Evolutionary conservation across 2,113 vertebrate species (phyloP), one percentile per base, ranked within the genome.

Genomic region (Mystacornis crossleyi): DNA sequence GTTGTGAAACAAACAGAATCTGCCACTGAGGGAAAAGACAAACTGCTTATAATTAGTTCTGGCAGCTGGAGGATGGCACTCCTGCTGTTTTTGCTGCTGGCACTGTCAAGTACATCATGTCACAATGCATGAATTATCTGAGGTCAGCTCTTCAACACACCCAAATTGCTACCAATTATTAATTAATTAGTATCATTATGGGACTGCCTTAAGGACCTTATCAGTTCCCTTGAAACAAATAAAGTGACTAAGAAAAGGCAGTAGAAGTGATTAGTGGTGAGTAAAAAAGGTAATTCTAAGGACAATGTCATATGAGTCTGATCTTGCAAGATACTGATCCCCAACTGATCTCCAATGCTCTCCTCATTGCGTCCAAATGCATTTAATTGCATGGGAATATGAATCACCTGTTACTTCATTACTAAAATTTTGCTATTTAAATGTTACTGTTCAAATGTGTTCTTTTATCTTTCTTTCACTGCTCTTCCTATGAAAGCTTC

Each of bases 21-120:
- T 78, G 51, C 65, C 80, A 90, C 8, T 90, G 61, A 92, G 61
- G 81, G 88, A 89, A 93, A 96, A 94, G 93, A 93, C 93, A 95
- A 95, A 96, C 95, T 93, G 70, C 86, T 93, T 69, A 95, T 95
- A 96, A 96, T 96, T 97, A 96, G 95, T 96, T 96, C 92, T 97
- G 96, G 92, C 93, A 92, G 90, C 95, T 96, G 93, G 96, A 95
- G 88, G 94, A 96, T 96, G 88, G 93, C 96, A 95, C 93, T 95
- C 93, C 93, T 96, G 96, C 96, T 96, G 96, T 94, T 95, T 48
- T 89, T 96, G 93, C 94, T 97, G 93, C 92, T 97, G 95, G 93
- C 96, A 94, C 92, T 86, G 90, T 96, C 91, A 96, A 95, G 75
- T 74, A 89, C 92, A 92, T 90, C 82, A 42, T 96, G 95, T 94